Percentiles rank a stretch among this genome's conserved stretches.
Conservation (phyloP, 2,797 vertebrate species). For the Argyrosomus regius region DNA sequence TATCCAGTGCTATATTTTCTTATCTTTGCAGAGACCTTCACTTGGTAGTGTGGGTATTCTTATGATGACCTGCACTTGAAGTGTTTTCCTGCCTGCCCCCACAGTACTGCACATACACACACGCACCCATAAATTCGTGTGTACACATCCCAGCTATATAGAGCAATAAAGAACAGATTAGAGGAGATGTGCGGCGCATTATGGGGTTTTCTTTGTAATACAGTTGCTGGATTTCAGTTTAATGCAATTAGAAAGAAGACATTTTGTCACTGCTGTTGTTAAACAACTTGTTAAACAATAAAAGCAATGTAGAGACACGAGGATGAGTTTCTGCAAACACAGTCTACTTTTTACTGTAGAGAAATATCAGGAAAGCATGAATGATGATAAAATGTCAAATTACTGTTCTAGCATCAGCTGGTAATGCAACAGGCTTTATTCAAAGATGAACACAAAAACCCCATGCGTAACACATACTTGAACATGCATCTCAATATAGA, state of each 20-base stretch:
- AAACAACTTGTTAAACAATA: not conserved
- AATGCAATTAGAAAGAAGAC: conserved; percentile 8
- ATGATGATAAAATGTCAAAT: conserved; percentile 1
- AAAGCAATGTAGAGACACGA: not conserved
- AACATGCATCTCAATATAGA: conserved; percentile 40
- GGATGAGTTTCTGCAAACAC: not conserved
- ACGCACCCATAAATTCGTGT: not conserved
- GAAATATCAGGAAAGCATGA: not conserved
- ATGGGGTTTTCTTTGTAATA: not conserved
- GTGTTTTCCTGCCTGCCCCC: conserved; percentile 54
- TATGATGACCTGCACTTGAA: conserved; percentile 62
- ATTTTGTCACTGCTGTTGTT: not conserved
- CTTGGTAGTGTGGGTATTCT: conserved; percentile 55
- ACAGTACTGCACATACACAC: conserved; percentile 41
- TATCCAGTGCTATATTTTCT: conserved; percentile 27
- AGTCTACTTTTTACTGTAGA: not conserved
- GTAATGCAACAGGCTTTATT: conserved; percentile 8
- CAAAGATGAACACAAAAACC: conserved; percentile 28
- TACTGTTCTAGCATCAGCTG: not conserved
- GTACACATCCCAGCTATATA: not conserved
- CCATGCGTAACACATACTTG: conserved; percentile 18
- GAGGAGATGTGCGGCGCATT: conserved; percentile 10
- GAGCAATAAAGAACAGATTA: conserved; percentile 2
- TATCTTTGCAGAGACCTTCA: conserved; percentile 44
- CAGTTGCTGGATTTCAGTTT: not conserved